These are phyloP conservation scores for Anaspis maculata DNA, from an alignment of 2,888 invertebrate genomes.

Conservation along the genomic window DNA sequence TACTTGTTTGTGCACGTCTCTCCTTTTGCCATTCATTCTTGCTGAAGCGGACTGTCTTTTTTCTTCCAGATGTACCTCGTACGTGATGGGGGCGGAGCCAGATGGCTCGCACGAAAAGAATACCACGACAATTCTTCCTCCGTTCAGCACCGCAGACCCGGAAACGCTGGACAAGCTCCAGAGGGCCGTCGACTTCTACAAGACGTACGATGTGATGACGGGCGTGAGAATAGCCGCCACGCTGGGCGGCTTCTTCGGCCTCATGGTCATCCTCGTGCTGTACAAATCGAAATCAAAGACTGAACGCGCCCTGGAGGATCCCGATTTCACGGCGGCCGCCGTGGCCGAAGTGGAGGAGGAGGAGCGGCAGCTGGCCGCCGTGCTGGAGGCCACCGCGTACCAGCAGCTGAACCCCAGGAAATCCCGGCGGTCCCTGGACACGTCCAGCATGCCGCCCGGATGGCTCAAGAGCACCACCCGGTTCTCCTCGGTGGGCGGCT, in stretches of 20 bases:
- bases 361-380: constrained; percentile 61
- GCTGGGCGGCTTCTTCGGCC: constrained; percentile 81
- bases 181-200: constrained; percentile 55
- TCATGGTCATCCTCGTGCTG: constrained; percentile 84
- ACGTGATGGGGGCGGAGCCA: constrained; percentile 36
- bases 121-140: constrained; percentile 19
- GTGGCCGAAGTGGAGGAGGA: constrained; percentile 66
- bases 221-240: constrained; percentile 88
- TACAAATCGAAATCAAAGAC: constrained; percentile 82
- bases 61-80: constrained; percentile 25
- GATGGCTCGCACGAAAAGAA: constrained; percentile 33
- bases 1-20: too few species aligned
- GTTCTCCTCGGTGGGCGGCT: constrained; percentile 58
- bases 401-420: constrained; percentile 42
- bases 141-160: constrained; percentile 20
- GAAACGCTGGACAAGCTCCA: constrained; percentile 17
- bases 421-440: constrained; percentile 50
- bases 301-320: constrained; percentile 66
- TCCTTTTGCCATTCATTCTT: too few species aligned
- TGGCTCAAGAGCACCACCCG: constrained; percentile 44
- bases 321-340: constrained; percentile 64
- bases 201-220: constrained; percentile 90
- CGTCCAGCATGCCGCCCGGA: constrained; percentile 52
- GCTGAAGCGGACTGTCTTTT: too few species aligned
- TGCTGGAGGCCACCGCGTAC: constrained; percentile 57